These are phyloP conservation scores for Mugil cephalus DNA, from an alignment of 2,113 vertebrate genomes.

Conservation along the genomic window DNA sequence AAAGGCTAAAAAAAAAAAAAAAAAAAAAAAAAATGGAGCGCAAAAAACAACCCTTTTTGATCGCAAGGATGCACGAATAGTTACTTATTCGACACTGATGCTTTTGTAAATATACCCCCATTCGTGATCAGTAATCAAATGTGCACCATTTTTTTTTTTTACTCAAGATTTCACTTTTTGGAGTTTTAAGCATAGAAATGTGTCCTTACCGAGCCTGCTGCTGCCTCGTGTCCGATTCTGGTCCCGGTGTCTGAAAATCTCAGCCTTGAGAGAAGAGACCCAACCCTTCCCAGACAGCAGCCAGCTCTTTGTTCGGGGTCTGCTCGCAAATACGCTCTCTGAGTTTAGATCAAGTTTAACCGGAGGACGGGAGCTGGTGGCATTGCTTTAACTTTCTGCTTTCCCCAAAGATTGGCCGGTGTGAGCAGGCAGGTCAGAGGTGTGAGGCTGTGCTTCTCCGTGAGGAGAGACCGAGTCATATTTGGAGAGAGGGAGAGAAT, in stretches of 20 bases:
- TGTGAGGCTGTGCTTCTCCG: conserved; percentile 9
- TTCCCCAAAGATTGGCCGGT: neutral
- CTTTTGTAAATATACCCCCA: too few relatives aligned
- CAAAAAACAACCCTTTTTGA: too few relatives aligned
- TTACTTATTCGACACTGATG: too few relatives aligned
- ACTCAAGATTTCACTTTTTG: too few relatives aligned
- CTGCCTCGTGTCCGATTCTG: conserved; percentile 18
- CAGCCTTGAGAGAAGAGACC: conserved; percentile 28
- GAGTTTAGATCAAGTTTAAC: too few relatives aligned
- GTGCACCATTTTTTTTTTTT: too few relatives aligned
- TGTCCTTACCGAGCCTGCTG: conserved; percentile 47
- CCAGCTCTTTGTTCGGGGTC: conserved; percentile 46
- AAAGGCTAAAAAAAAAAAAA: too few relatives aligned
- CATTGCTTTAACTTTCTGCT: neutral
- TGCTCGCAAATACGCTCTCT: conserved; percentile 15
- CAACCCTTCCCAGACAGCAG: conserved; percentile 28
- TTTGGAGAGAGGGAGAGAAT: conserved; percentile 13
- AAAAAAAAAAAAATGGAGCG: too few relatives aligned
- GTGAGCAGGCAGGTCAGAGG: neutral
- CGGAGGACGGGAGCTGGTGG: too few relatives aligned
- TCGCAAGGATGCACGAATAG: too few relatives aligned
- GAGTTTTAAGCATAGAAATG: neutral
- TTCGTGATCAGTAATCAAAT: too few relatives aligned
- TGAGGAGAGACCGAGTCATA: conserved; percentile 25
- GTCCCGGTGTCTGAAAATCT: conserved; percentile 22